Conservation (phyloP, 2,797 vertebrate genomes). For the Galagoides demidoff region DNA sequence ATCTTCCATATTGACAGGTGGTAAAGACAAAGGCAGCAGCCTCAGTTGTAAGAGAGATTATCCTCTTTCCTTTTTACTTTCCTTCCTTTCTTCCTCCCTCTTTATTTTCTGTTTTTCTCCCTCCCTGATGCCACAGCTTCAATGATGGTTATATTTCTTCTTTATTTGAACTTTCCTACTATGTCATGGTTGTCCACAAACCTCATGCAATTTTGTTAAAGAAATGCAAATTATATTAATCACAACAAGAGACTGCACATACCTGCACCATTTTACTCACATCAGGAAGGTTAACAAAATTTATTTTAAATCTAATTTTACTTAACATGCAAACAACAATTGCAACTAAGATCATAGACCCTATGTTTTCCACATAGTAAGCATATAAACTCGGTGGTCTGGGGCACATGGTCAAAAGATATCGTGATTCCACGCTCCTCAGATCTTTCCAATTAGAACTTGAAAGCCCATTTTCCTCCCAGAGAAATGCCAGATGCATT, state of each 20-base stretch:
- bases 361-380: constrained; percentile 38
- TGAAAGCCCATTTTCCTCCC: constrained; percentile 82
- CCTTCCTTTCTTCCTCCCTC: no score
- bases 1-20: not conserved
- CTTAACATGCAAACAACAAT: constrained; percentile 48
- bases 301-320: constrained; percentile 21
- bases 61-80: not conserved
- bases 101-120: not conserved
- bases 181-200: constrained; percentile 16
- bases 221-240: constrained; percentile 19
- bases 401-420: constrained; percentile 68
- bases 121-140: not conserved
- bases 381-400: constrained; percentile 45
- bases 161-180: constrained; percentile 34
- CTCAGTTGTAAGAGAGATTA: not conserved
- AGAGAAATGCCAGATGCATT: constrained; percentile 84
- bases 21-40: not conserved
- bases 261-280: constrained; percentile 24
- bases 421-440: constrained; percentile 62
- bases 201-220: not conserved
- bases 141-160: constrained; percentile 10
- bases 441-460: constrained; percentile 84
- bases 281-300: not conserved
- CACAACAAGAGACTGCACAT: not conserved
- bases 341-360: constrained; percentile 14